These are phyloP conservation scores for Sitodiplosis mosellana DNA, from an alignment of 1,140 invertebrate genomes.

Conservation along the genomic window DNA sequence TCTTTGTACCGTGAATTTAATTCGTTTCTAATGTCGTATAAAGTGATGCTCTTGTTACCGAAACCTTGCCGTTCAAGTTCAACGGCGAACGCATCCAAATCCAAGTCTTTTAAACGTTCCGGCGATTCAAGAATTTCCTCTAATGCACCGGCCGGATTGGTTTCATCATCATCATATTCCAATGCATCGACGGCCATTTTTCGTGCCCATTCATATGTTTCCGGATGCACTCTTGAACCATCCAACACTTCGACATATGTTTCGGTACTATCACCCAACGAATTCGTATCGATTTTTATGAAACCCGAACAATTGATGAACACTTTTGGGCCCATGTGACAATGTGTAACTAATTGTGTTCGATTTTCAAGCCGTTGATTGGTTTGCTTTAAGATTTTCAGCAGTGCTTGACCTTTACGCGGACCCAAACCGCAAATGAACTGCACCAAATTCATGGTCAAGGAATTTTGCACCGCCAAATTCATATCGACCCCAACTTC, in stretches of 20 bases:
- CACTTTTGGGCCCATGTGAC: slow-evolving; percentile 95
- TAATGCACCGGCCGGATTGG: slow-evolving; percentile 87
- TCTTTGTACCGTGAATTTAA: slow-evolving; percentile 93
- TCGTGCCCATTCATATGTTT: slow-evolving; percentile 97
- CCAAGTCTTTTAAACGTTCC: slow-evolving; percentile 87
- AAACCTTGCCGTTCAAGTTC: slow-evolving; percentile 90
- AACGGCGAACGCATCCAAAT: slow-evolving; percentile 96
- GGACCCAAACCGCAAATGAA: slow-evolving; percentile 96
- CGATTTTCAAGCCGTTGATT: slow-evolving; percentile 87
- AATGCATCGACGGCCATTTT: slow-evolving; percentile 99
- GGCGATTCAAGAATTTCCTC: slow-evolving; percentile 95
- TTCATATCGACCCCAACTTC: slow-evolving; percentile 99
- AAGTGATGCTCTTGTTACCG: slow-evolving; percentile 91
- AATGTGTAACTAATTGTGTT: slow-evolving; percentile 84
- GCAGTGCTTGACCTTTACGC: slow-evolving; percentile 75
- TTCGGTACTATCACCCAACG: slow-evolving; percentile 82
- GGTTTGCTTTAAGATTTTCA: slow-evolving; percentile 83
- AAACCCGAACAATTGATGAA: slow-evolving; percentile 99
- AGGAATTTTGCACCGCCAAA: slow-evolving; percentile 66
- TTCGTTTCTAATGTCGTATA: slow-evolving; percentile 95
- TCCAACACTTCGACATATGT: slow-evolving; percentile 93
- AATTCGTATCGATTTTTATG: slow-evolving; percentile 94
- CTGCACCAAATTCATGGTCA: slow-evolving; percentile 82
- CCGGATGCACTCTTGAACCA: slow-evolving; percentile 94
- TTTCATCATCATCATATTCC: slow-evolving; percentile 92